Conservation (phyloP, 2,797 vertebrate genomes). For the Karalla daura region DNA sequence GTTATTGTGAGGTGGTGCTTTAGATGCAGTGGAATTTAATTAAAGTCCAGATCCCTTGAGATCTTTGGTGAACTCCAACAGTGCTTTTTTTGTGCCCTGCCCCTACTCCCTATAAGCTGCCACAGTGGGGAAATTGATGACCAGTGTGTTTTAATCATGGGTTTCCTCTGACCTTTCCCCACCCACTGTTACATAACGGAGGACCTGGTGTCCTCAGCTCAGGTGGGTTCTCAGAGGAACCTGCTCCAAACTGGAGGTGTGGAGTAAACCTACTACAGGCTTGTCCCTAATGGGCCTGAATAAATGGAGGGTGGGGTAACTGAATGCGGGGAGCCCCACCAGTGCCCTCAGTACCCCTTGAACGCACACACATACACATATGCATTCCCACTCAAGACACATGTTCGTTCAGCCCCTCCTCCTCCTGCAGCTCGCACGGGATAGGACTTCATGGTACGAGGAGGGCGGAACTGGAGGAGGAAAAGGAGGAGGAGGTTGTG, state of each 20-base stretch:
- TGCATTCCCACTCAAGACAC: too few relatives aligned
- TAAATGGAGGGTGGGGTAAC: too few relatives aligned
- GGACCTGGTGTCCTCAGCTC: not conserved
- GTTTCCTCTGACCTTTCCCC: not conserved
- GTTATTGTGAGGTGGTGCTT: too few relatives aligned
- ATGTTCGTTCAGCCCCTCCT: too few relatives aligned
- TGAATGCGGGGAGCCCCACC: not conserved
- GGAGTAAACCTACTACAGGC: not conserved
- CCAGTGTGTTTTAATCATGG: not conserved
- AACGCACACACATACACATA: too few relatives aligned
- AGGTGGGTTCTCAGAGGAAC: too few relatives aligned
- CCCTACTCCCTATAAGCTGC: not conserved
- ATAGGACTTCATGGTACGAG: constrained; percentile 8
- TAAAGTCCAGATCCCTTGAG: not conserved
- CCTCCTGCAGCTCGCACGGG: not conserved
- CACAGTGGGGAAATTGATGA: not conserved
- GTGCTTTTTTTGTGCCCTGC: not conserved
- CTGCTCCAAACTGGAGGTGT: accelerated
- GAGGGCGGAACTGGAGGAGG: not conserved
- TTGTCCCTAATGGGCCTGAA: not conserved
- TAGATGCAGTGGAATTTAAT: too few relatives aligned
- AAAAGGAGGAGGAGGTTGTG: not conserved
- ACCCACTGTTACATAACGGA: constrained; percentile 35
- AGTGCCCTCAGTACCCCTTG: not conserved
- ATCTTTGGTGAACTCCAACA: not conserved